Evolutionary conservation across 1,140 invertebrate species (phyloP), one percentile per base, ranked within the genome.

Genomic region (Potamilus streckersoni): DNA sequence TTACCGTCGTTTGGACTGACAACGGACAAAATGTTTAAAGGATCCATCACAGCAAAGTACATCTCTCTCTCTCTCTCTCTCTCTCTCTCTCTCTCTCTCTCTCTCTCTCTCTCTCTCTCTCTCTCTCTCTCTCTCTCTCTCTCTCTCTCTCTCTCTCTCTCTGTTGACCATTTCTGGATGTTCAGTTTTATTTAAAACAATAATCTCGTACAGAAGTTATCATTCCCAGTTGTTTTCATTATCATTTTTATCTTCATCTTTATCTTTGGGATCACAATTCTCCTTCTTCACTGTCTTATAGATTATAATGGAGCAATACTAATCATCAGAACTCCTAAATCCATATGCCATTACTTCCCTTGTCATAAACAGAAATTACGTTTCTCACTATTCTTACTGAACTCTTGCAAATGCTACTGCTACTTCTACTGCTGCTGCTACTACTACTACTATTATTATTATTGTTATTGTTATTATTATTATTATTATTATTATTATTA

Each of bases 1-100:
- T 65, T 80, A 15, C 79, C 79, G n/a, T 57, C 71, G 57, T 80
- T 78, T 68, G 75, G 70, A 27, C 17, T 72, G 56, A 77, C 69
- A n/a, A 61, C 58, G 38, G 75, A 74, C n/a, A 57, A 16, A 2
- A 27, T 63, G 2, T 71, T 80, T 55, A 65, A 23, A 16, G 79
- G 79, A 68, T 78, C 76, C 13, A 38, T 80, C 20, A 80, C 71
- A 72, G 71, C 75, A 20, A 80, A 74, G 79, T 80, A 74, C 62
- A 76, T 58, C 56, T n/a, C 60, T 62, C 60, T 62, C 23, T 62
- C 19, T 62, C 38, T 49, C 38, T 49, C 38, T 49, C 38, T 49
- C 38, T 49, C 38, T 38, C 38, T 38, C 38, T 38, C 38, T 38
- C 38, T 38, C 38, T 38, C 38, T 38, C 38, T 38, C 38, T 38